phyloP scores from a whole-genome alignment of 2,113 vertebrate species.

The human region DNA sequence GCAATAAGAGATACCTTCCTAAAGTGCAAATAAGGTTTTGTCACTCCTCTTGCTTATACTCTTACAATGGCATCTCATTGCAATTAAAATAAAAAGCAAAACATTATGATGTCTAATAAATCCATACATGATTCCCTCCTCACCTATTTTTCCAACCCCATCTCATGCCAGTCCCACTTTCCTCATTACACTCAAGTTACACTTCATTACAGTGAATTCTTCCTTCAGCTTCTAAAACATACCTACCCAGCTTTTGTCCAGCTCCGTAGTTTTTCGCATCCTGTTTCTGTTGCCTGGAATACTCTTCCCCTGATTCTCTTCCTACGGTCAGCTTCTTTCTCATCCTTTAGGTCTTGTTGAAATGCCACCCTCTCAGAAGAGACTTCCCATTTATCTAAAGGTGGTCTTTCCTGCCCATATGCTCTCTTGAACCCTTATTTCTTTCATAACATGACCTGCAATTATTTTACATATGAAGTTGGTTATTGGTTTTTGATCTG shows the following conservation, averaged over 20 bases:
- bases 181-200: not conserved
- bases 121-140: not conserved
- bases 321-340: not conserved
- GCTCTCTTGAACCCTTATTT: not conserved
- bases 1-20: not conserved
- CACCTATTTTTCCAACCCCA: not conserved
- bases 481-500: not conserved
- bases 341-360: not conserved
- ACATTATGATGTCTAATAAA: not conserved
- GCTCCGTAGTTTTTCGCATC: not conserved
- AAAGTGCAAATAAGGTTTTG: not conserved
- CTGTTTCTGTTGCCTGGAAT: not conserved
- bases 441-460: not conserved
- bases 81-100: constrained; percentile 12
- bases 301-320: not conserved
- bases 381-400: not conserved
- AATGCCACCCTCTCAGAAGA: not conserved
- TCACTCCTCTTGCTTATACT: not conserved
- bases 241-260: not conserved
- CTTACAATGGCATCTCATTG: not conserved
- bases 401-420: not conserved
- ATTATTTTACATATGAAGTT: constrained; percentile 14
- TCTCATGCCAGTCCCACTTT: not conserved
- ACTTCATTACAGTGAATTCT: not conserved
- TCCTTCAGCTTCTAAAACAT: not conserved